Percentiles rank a stretch among this genome's conserved stretches.
These are phyloP conservation scores for Platynereis dumerilii DNA, from an alignment of 2,888 invertebrate species.

Conservation along the genomic window DNA sequence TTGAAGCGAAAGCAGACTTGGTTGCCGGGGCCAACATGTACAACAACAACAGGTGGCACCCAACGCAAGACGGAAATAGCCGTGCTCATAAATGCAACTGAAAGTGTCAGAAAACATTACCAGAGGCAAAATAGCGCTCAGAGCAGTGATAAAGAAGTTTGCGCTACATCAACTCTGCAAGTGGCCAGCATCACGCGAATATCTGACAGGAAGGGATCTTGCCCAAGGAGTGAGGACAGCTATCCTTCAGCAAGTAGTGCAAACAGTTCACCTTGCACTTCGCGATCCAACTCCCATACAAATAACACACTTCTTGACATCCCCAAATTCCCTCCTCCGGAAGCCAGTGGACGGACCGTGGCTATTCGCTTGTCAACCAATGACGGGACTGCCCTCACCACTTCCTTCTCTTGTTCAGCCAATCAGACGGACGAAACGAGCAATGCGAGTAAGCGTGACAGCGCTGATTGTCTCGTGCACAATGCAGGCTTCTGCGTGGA, in stretches of 20 bases:
- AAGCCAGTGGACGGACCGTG: background rate
- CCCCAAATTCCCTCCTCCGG: background rate
- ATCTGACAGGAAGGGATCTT: background rate
- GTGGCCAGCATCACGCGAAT: too few relatives aligned
- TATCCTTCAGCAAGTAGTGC: background rate
- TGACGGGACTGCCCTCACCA: background rate
- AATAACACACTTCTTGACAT: background rate
- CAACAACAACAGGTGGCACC: background rate
- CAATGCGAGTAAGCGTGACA: background rate
- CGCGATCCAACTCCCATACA: background rate
- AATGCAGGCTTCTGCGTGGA: background rate
- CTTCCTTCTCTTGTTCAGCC: background rate
- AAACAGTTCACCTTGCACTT: background rate
- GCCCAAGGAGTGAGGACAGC: background rate
- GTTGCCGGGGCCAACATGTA: slow-evolving; percentile 21
- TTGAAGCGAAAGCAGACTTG: slow-evolving; percentile 43
- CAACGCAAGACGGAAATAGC: background rate
- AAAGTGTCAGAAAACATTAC: slow-evolving; percentile 7
- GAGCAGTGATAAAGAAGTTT: too few relatives aligned
- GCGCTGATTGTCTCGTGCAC: background rate
- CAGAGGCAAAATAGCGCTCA: background rate
- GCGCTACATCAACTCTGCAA: too few relatives aligned
- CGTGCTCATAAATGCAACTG: slow-evolving; percentile 5
- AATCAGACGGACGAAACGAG: background rate
- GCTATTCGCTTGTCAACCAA: background rate